Conservation (phyloP, 2,888 invertebrate genomes). For the Lasioglossum figueresi region DNA sequence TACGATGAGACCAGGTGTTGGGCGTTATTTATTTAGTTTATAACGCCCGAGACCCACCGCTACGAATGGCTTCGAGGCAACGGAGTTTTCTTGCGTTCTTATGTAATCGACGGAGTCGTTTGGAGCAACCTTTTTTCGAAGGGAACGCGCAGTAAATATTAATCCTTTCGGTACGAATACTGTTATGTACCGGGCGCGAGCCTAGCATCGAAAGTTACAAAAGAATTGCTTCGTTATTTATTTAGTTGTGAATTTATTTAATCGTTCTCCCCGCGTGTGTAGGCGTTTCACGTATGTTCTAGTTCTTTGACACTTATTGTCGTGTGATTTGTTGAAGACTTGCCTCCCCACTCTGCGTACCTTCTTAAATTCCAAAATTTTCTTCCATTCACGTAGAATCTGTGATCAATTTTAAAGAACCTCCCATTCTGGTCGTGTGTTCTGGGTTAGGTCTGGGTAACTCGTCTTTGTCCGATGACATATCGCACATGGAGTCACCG, state of each 20-base stretch:
- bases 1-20: constrained; percentile 73
- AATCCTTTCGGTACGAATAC: not conserved
- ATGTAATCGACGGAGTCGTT: constrained; percentile 16
- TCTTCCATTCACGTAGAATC: not conserved
- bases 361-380: not conserved
- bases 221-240: not conserved
- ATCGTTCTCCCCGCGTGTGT: no score
- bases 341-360: no score
- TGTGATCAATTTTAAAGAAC: not conserved
- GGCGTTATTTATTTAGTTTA: constrained; percentile 74
- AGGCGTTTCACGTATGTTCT: no score
- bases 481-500: constrained; percentile 53
- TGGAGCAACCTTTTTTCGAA: constrained; percentile 1
- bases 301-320: no score
- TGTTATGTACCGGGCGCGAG: no score
- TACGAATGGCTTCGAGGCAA: constrained; percentile 52
- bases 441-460: constrained; percentile 4
- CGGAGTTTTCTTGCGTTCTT: constrained; percentile 30
- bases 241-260: not conserved
- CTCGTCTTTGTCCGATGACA: constrained; percentile 47
- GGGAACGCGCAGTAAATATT: not conserved
- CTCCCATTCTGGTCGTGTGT: not conserved
- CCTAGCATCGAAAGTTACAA: not conserved
- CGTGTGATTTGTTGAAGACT: no score
- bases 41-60: constrained; percentile 55